Percentiles rank a stretch among this genome's conserved stretches.
Evolutionary conservation across 2,797 vertebrate genomes (phyloP).

Genomic region (Choloepus didactylus): DNA sequence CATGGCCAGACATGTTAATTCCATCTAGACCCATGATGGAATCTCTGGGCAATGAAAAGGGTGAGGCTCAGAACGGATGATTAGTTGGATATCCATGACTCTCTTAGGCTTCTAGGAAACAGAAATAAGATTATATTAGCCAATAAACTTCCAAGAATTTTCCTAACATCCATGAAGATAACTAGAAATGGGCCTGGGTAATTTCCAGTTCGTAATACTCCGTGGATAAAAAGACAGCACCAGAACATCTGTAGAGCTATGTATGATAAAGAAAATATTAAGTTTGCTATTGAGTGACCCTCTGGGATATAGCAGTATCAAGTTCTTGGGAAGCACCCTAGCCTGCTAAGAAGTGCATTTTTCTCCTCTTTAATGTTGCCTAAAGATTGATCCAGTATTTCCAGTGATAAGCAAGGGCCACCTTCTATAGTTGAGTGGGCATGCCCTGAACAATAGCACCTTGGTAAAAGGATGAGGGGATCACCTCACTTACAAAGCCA

Average conservation of each 20-base stretch:
- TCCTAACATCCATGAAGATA: not conserved
- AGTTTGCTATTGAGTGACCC: not conserved
- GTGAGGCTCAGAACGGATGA: not conserved
- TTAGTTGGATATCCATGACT: not conserved
- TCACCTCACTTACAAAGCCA: not conserved
- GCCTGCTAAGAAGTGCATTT: not conserved
- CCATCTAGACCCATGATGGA: not conserved
- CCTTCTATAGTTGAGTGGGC: not conserved
- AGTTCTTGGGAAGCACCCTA: not conserved
- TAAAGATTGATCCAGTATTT: not conserved
- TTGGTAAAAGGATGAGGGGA: not conserved
- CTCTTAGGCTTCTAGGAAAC: not conserved
- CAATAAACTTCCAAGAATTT: not conserved
- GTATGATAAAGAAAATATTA: not conserved
- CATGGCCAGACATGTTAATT: not conserved
- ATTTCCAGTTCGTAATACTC: not conserved
- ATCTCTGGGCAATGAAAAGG: not conserved
- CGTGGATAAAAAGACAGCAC: not conserved
- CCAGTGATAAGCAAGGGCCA: not conserved
- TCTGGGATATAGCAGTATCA: not conserved
- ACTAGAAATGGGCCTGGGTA: not conserved
- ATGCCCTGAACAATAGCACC: not conserved
- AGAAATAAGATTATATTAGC: not conserved
- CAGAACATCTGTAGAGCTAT: not conserved
- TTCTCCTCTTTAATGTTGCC: not conserved